Evolutionary conservation across 2,113 vertebrate genomes (phyloP).

Genomic region (Aviceda subcristata): DNA sequence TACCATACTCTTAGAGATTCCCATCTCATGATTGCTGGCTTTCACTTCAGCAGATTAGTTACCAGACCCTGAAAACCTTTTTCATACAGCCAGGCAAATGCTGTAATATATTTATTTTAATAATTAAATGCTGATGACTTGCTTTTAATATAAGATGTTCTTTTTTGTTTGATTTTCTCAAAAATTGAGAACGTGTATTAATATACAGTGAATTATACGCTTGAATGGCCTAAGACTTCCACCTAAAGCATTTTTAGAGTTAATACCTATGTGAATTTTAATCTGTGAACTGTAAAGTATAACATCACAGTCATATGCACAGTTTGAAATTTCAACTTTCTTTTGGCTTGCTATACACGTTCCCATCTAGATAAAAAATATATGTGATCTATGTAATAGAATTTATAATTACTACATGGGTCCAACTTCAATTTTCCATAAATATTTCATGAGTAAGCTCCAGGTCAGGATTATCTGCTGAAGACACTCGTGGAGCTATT

Average conservation of each 20-base stretch:
- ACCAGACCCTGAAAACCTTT: background rate
- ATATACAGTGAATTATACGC: background rate
- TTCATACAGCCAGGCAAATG: background rate
- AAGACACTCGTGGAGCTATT: background rate
- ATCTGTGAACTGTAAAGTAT: background rate
- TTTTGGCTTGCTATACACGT: background rate
- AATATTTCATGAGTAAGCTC: background rate
- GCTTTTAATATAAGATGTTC: background rate
- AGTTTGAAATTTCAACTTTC: background rate
- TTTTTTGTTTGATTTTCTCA: background rate
- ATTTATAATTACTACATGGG: background rate
- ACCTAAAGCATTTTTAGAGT: background rate
- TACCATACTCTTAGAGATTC: background rate
- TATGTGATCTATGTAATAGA: background rate
- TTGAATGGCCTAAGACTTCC: background rate
- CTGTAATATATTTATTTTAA: background rate
- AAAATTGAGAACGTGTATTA: background rate
- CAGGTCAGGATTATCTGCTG: background rate
- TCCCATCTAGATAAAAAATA: background rate
- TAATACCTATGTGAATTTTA: background rate
- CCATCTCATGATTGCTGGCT: background rate
- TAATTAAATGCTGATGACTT: background rate
- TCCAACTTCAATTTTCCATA: background rate
- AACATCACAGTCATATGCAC: background rate
- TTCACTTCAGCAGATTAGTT: background rate